Evolutionary conservation across 2,888 invertebrate species (phyloP), one percentile per base, ranked within the genome.

Genomic region (Azorinus chamasolen): DNA sequence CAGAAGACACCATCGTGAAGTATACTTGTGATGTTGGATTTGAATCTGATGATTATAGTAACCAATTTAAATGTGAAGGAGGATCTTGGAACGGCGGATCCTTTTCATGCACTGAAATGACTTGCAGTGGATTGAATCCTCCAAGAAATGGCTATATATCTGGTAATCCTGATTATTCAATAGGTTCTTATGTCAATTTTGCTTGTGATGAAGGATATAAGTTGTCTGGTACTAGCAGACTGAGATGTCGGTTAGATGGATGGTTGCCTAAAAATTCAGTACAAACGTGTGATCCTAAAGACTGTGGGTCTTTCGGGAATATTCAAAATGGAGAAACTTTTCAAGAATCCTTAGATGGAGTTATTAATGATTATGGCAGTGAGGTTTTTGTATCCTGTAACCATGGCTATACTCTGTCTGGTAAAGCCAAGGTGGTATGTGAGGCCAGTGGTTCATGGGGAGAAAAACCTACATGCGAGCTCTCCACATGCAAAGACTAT

Each of bases 391-490:
- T 78, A 1, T 54, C 59, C 0, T 78, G 78, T 61, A 24, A 69
- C 6, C 12, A 27, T 25, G 61, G 58, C 10, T 72, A 63, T 59
- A 27, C 69, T 16, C 12, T 73, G 14, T n/a, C 37, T 24, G 78
- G 78, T 24, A 45, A 64, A 3, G 41, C 59, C 0, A 18, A 25
- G 16, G 65, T 72, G 1, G 45, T 18, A 2, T 78, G 78, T 51
- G n/a, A 55, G 18, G 53, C 59, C 18, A 22, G 68, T 55, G 78
- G 78, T 2, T 20, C 37, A 14, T 78, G 72, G 78, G 55, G 51
- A 22, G 6, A 16, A 6, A 69, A 50, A 50, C 72, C 72, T 25
- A 32, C 20, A 0, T 78, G 78, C 50, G n/a, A 45, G 18, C 12
- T 2, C 12, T 45, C 48, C 22, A 16, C 22, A 12, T 78, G 78